Conservation (phyloP, 2,113 vertebrate genomes). For the Ptyas mucosa region DNA sequence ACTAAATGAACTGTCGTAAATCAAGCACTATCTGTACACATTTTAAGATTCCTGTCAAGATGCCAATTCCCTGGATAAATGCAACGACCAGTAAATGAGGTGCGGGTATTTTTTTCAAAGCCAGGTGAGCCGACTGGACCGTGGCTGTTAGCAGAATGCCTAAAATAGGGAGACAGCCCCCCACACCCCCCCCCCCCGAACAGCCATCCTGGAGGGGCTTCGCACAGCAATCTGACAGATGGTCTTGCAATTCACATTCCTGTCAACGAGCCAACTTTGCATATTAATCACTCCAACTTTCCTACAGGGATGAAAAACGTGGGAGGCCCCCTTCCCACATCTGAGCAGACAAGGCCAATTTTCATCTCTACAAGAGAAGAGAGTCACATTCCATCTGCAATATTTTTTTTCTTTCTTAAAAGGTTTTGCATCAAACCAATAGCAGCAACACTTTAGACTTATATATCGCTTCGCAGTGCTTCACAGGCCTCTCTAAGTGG, state of each 20-base stretch:
- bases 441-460: no score
- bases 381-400: neutral
- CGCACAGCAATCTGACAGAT: neutral
- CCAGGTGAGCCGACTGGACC: neutral
- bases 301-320: neutral
- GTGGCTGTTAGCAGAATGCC: neutral
- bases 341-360: neutral
- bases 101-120: neutral
- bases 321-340: neutral
- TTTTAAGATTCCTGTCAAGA: neutral
- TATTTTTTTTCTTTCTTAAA: neutral
- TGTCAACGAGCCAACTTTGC: neutral
- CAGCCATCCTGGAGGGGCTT: neutral
- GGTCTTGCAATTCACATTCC: neutral
- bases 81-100: neutral
- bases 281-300: neutral
- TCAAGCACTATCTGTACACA: no score
- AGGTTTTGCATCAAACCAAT: neutral
- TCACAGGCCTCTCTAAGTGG: accelerated
- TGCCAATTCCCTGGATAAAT: neutral
- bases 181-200: neutral
- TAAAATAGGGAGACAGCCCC: neutral
- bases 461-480: no score
- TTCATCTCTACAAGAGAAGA: neutral
- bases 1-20: no score